These are phyloP conservation scores for Anolis apletophallus DNA, from an alignment of 2,797 vertebrate genomes.

Conservation along the genomic window DNA sequence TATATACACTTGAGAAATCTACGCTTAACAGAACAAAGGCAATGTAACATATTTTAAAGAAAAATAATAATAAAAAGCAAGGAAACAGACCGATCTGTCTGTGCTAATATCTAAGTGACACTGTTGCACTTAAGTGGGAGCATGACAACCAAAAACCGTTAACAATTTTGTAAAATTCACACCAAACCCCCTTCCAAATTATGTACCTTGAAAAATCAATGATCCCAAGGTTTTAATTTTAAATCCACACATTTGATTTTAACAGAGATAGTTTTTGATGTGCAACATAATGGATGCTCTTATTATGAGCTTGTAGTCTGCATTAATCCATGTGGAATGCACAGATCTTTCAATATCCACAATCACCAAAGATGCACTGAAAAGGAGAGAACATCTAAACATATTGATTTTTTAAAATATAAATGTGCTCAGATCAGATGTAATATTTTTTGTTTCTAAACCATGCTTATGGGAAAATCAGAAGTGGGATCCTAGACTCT, in stretches of 20 bases:
- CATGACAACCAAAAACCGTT: neutral
- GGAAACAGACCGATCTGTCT: conserved; percentile 22
- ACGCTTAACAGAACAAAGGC: conserved; percentile 46
- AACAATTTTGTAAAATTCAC: neutral
- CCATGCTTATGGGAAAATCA: neutral
- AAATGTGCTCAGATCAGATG: neutral
- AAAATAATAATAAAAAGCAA: conserved; percentile 19
- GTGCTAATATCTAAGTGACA: conserved; percentile 1
- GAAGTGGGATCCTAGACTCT: neutral
- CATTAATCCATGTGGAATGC: neutral
- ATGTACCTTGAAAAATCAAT: neutral
- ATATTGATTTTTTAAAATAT: no score
- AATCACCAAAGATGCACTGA: neutral
- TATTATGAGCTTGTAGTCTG: neutral
- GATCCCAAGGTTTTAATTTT: neutral
- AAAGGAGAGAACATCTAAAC: neutral
- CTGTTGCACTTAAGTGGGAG: neutral
- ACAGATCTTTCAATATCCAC: neutral
- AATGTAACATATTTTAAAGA: neutral
- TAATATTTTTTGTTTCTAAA: no score
- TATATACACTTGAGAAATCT: conserved; percentile 43
- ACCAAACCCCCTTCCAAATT: neutral
- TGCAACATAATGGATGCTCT: neutral
- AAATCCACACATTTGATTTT: neutral
- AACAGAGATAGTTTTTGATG: neutral